Evolutionary conservation across 2,113 vertebrate species (phyloP).

Genomic region (Raphicerus campestris): DNA sequence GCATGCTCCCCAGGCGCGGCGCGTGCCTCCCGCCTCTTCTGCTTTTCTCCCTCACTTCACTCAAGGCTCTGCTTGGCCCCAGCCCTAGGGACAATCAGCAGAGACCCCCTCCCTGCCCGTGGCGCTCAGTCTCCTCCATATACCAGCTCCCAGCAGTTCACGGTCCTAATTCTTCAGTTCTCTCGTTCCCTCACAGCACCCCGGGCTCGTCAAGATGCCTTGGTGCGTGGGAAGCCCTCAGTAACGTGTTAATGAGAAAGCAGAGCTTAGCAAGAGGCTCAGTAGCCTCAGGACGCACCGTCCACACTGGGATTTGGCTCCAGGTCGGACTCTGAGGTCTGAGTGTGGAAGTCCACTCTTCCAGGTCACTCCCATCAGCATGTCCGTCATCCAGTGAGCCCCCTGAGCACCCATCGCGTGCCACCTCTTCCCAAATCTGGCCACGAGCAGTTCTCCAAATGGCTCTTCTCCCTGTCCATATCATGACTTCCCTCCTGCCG

Average conservation of each 20-base stretch:
- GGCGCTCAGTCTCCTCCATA: rapidly evolving
- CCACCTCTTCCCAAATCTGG: not conserved
- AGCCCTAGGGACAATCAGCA: rapidly evolving
- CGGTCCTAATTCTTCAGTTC: not conserved
- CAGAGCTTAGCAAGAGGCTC: not conserved
- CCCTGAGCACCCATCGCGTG: not conserved
- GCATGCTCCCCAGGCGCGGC: rapidly evolving
- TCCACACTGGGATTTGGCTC: not conserved
- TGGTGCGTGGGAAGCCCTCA: rapidly evolving
- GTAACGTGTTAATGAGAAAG: not conserved
- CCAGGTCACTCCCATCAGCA: not conserved
- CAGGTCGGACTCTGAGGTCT: not conserved
- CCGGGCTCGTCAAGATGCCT: not conserved
- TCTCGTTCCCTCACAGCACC: rapidly evolving
- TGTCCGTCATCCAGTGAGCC: too few species aligned
- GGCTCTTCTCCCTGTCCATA: not conserved
- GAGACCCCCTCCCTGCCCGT: rapidly evolving
- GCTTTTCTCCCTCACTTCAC: not conserved
- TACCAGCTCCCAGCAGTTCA: rapidly evolving
- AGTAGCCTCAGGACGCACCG: not conserved
- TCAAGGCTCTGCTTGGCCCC: not conserved
- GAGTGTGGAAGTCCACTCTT: not conserved
- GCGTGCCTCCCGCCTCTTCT: rapidly evolving
- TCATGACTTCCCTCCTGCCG: not conserved
- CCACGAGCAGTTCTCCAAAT: rapidly evolving